A percentile compares a stretch with the other conserved stretches of the same genome.
Conservation (phyloP, 2,113 vertebrate species). For the Esox niger region DNA sequence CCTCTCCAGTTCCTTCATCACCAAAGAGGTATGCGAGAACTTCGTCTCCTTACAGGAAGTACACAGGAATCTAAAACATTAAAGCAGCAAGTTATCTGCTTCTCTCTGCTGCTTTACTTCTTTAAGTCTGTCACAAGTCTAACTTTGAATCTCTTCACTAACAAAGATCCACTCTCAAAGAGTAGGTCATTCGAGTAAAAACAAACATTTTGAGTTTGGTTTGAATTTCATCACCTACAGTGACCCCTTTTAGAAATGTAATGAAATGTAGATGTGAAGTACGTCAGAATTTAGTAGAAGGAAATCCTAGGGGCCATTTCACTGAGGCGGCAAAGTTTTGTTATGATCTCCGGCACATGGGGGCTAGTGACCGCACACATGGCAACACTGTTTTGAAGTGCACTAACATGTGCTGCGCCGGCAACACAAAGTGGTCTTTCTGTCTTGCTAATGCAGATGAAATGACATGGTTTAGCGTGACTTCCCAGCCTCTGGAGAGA, state of each 20-base stretch:
- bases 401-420: neutral
- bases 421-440: slow-evolving; percentile 7
- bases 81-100: neutral
- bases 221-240: neutral
- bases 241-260: neutral
- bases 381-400: neutral
- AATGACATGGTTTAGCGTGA: slow-evolving; percentile 55
- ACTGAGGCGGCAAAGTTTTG: slow-evolving; percentile 17
- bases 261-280: neutral
- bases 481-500: slow-evolving; percentile 36
- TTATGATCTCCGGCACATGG: slow-evolving; percentile 52
- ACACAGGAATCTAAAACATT: no score
- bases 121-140: no score
- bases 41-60: neutral
- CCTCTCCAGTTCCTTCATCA: slow-evolving; percentile 94
- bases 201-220: neutral
- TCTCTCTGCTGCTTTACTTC: no score
- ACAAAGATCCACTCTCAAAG: neutral
- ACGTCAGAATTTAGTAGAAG: neutral
- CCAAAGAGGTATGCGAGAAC: slow-evolving; percentile 78
- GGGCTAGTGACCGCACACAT: slow-evolving; percentile 14
- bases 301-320: neutral
- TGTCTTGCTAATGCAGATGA: slow-evolving; percentile 37
- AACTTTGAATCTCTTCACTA: neutral
- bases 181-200: neutral